Base-by-base conservation (phyloP, 1,140 invertebrate genomes). In the Drosophila micromelanica region DNA sequence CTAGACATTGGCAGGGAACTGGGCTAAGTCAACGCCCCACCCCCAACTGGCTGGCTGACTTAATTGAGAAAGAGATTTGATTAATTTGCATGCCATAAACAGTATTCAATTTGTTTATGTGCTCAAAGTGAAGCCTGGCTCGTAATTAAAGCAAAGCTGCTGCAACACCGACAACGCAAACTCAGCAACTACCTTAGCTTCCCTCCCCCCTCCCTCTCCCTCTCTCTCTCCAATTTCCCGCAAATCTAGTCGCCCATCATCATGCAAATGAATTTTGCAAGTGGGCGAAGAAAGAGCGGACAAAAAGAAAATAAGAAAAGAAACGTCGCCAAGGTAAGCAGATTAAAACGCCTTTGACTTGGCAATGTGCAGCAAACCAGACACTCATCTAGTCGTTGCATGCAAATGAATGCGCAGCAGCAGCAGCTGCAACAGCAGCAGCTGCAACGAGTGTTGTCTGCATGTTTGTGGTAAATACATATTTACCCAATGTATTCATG, bases 21-120 rank as follows among this genome's bases (percentile, higher is more conserved):
- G n/a, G 9, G 12, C 7, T 9, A 9, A 15, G 5, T 27, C 15
- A n/a, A n/a, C n/a, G n/a, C n/a, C 15, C 17, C n/a, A 1, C n/a
- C 5, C 37, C 5, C n/a, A 37, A 45, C 35, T 56, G 68, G 43
- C 68, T 51, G 57, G 52, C 75, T 51, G 71, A 77, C 74, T 78
- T 87, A 86, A 85, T 85, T 85, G 81, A 75, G 78, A 86, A 77
- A 81, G 81, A 81, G 81, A 85, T 85, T 85, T 85, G 81, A 85
- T 85, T 85, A 85, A 85, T 85, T 87, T 87, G 81, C 81, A 87
- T 85, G 82, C 78, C 78, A 87, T 85, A 85, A 82, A 82, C 80
- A 84, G 86, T 86, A 86, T 85, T 84, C 81, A 87, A 85, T 85
- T 85, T 85, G 81, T 87, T 85, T 85, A 86, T 86, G 74, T 76